Conservation (phyloP, 1,140 invertebrate genomes). For the Spodoptera frugiperda region DNA sequence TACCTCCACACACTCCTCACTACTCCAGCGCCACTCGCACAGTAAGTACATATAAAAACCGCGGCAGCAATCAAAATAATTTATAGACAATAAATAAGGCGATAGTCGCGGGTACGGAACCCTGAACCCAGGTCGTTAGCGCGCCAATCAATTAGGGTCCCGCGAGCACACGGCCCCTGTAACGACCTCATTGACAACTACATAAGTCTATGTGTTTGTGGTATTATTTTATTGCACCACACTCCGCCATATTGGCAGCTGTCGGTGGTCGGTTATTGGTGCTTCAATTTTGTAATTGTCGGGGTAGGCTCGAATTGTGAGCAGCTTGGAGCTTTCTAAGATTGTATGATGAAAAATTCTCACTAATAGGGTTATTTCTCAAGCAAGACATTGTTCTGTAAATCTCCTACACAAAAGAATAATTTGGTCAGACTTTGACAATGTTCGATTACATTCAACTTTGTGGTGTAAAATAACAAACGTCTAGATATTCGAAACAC, state of each 20-base stretch:
- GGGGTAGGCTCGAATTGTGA: too few species aligned
- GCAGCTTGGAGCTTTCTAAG: too few species aligned
- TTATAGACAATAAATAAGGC: constrained; percentile 55
- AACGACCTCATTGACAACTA: constrained; percentile 37
- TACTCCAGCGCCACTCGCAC: constrained; percentile 2
- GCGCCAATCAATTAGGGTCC: constrained; percentile 41
- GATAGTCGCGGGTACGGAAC: constrained; percentile 37
- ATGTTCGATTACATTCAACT: too few species aligned
- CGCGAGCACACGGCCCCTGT: constrained; percentile 18
- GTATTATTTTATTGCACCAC: constrained; percentile 21
- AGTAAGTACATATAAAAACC: constrained; percentile 26
- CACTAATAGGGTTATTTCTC: too few species aligned
- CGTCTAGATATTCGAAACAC: too few species aligned
- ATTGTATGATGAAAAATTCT: too few species aligned
- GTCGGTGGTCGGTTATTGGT: neutral
- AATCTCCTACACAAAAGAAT: too few species aligned
- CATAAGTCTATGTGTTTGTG: constrained; percentile 22
- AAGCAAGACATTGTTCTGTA: too few species aligned
- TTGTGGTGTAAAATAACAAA: too few species aligned
- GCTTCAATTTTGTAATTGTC: neutral
- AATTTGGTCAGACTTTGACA: too few species aligned
- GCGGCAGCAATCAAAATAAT: constrained; percentile 50
- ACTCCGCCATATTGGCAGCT: neutral
- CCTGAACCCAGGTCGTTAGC: constrained; percentile 46
- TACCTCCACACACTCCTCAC: neutral